Conservation (phyloP, 1,140 invertebrate genomes). For the Bombus vancouverensis region DNA sequence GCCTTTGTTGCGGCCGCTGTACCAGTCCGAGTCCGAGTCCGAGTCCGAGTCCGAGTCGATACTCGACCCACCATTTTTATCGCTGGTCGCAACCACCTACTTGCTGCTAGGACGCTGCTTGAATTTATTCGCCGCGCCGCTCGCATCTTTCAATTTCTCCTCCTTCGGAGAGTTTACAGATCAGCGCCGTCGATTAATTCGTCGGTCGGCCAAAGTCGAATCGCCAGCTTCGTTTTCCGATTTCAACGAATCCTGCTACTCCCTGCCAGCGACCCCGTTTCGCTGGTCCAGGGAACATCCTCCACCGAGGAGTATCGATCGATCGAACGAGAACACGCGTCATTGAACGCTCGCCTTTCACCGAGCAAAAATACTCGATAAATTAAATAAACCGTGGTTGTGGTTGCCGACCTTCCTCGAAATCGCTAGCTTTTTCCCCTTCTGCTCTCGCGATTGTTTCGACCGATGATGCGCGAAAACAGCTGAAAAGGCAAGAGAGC, state of each 20-base stretch:
- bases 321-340: conserved; percentile 2
- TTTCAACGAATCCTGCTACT: background rate
- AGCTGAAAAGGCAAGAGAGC: background rate
- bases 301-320: conserved; percentile 12
- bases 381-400: background rate
- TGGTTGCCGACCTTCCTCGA: too few relatives aligned
- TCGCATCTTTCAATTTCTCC: conserved; percentile 18
- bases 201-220: background rate
- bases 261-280: background rate
- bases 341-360: background rate
- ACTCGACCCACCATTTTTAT: conserved; percentile 52
- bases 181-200: background rate
- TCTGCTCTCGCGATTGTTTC: background rate
- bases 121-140: conserved; percentile 27
- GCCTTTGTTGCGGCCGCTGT: background rate
- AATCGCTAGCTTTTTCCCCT: background rate
- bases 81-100: conserved; percentile 6
- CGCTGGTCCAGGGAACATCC: background rate
- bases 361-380: background rate
- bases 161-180: background rate
- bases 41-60: conserved; percentile 44
- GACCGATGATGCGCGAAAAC: background rate
- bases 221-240: background rate
- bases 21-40: conserved; percentile 21
- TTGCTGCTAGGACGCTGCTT: conserved; percentile 12